Percentiles rank a stretch among this genome's conserved stretches.
Evolutionary conservation across 2,888 invertebrate genomes (phyloP).

Genomic region (Eustalomyia histrio): DNA sequence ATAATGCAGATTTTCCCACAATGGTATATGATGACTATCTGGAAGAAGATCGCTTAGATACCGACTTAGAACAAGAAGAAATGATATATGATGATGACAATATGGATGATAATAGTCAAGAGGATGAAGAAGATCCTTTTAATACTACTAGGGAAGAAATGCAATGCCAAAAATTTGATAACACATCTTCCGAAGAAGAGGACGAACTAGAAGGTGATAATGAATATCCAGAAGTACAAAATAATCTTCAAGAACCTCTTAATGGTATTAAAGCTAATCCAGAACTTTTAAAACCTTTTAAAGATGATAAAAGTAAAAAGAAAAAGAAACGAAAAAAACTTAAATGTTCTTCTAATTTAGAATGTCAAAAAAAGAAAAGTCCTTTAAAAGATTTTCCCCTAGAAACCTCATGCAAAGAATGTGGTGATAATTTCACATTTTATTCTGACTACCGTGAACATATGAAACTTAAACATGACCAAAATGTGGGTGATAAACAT

Average conservation of each 20-base stretch:
- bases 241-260: neutral
- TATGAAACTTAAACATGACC: constrained; percentile 66
- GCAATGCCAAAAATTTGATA: neutral
- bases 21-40: constrained; percentile 16
- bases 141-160: constrained; percentile 49
- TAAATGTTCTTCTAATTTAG: constrained; percentile 6
- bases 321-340: constrained; percentile 41
- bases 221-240: neutral
- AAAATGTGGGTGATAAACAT: constrained; percentile 38
- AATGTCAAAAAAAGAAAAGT: constrained; percentile 19
- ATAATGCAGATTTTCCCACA: constrained; percentile 7
- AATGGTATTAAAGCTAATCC: neutral
- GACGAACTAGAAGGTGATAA: neutral
- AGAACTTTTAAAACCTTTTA: neutral
- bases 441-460: constrained; percentile 66
- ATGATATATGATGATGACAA: constrained; percentile 36
- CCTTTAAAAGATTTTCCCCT: constrained; percentile 35
- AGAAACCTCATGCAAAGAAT: constrained; percentile 41
- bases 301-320: constrained; percentile 33
- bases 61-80: constrained; percentile 50
- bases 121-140: constrained; percentile 58
- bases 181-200: constrained; percentile 11
- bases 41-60: constrained; percentile 40
- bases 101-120: constrained; percentile 15
- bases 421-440: constrained; percentile 36